Base-by-base conservation (phyloP, 35 echinoderm and acorn worm species). In the Hemicentrotus pulcherrimus region DNA sequence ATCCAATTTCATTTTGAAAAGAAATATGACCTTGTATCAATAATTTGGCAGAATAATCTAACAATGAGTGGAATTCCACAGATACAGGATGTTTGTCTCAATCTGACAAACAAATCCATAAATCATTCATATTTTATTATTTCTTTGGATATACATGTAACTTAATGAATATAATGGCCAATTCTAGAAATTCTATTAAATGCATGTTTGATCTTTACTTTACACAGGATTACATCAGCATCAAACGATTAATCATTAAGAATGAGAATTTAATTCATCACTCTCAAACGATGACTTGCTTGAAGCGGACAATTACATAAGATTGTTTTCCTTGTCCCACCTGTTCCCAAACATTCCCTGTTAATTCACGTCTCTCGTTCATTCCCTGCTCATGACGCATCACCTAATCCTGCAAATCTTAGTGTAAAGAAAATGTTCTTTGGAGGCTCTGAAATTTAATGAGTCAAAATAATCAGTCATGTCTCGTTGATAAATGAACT, bases 381-480 rank as follows among this genome's bases (percentile, higher is more conserved):
- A 55, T 55, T 55, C 50, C 12, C 50, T 78, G 19, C 22, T 22
- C 65, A 28, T 78, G 65, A 78, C 65, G 19, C 65, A 78, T n/a
- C 24, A 28, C 65, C 61, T 78, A 78, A 78, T 78, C 22, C 65
- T n/a, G 28, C 65, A 78, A 78, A 78, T 78, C 65, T 78, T 22
- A 28, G 65, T 6, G 19, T 18, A 78, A 78, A 78, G 65, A 78
- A 28, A 78, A 78, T 78, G 65, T 78, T 78, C 65, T 78, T 22
- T 8, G 65, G 65, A 78, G 22, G 65, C 65, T 78, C 22, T 78
- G 22, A 18, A n/a, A 28, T 78, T 28, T 78, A 78, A 70, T 78
- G 65, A 78, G 65, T 78, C 65, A 78, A 78, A 78, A 78, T 78
- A 78, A 78, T 78, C 65, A 78, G 65, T 78, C 65, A 78, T 78